Evolutionary conservation across 2,888 invertebrate genomes (phyloP), one percentile per base, ranked within the genome.

Genomic region (Priocnemis perturbator): DNA sequence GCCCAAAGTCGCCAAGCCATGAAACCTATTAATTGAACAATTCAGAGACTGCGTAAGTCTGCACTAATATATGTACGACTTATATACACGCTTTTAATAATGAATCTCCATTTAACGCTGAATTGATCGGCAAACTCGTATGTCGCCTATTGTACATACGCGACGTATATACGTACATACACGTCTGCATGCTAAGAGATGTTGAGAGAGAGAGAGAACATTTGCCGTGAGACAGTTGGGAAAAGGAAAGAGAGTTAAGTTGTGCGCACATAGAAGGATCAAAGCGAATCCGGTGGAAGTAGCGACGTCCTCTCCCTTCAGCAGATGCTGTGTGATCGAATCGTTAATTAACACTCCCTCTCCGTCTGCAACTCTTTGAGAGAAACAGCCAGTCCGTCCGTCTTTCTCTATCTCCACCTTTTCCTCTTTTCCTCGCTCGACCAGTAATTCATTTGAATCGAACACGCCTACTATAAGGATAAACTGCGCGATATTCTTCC

Each of bases 361-460:
- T 64, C 72, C 57, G 61, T 50, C 66, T 66, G 61, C 53, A 67
- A 81, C 79, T 78, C 79, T 80, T 78, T 77, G 80, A 73, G 64
- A 70, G 60, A 62, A 73, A 69, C 69, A 64, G 69, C 65, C 79
- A 73, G 63, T 69, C 57, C 78, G 50, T 17, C 9, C 19, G 5
- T 71, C 64, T 65, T 19, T 21, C 45, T 47, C 60, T n/a, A 20
- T 19, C n/a, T 23, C 21, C 60, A 11, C 48, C 48, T 48, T 26
- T 17, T 17, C 9, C 17, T 17, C 20, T 15, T 20, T 44, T 17
- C 20, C 50, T 21, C 48, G 50, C 19, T 50, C 11, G 26, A n/a
- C 64, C 70, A 74, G 74, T 79, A 79, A 79, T 79, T 71, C 79
- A 79, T 79, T 79, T 73, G 79, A 73, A 79, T 79, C 79, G 77